These are phyloP conservation scores for Sapayoa aenigma DNA, from an alignment of 2,113 vertebrate genomes.

Conservation along the genomic window DNA sequence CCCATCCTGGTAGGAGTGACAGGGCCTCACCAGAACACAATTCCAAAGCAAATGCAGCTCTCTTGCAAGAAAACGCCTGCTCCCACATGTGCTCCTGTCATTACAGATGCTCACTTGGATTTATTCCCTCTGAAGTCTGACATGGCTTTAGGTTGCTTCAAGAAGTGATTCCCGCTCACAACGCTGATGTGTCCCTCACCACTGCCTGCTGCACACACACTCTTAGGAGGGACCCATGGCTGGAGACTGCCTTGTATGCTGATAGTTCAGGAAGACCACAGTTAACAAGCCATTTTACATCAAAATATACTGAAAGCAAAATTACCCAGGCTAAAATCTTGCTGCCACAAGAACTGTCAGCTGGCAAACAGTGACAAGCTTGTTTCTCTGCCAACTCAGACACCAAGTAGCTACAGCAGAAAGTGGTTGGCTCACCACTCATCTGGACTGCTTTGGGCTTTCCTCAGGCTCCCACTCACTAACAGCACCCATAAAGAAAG, in stretches of 20 bases:
- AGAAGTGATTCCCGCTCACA: not conserved
- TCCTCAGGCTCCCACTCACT: not conserved
- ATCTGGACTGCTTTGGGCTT: not conserved
- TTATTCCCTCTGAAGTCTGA: not conserved
- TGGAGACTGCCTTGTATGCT: not conserved
- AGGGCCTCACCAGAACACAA: not conserved
- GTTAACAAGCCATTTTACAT: not conserved
- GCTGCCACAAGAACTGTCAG: not conserved
- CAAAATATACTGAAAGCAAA: not conserved
- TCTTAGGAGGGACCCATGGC: not conserved
- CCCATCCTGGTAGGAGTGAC: fast-evolving
- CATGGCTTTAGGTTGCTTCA: not conserved
- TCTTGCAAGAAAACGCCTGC: not conserved
- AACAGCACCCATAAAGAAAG: not conserved
- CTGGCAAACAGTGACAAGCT: not conserved
- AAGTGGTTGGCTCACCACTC: not conserved
- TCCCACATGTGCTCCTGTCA: not conserved
- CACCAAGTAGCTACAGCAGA: not conserved
- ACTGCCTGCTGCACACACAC: not conserved
- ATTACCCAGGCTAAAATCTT: not conserved
- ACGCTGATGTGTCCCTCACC: not conserved
- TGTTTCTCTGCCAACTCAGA: not conserved
- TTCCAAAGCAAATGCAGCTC: not conserved
- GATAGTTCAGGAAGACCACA: not conserved
- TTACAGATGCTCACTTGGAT: not conserved